These are phyloP conservation scores for Cynopterus sphinx DNA, from an alignment of 2,797 vertebrate species.

Conservation along the genomic window DNA sequence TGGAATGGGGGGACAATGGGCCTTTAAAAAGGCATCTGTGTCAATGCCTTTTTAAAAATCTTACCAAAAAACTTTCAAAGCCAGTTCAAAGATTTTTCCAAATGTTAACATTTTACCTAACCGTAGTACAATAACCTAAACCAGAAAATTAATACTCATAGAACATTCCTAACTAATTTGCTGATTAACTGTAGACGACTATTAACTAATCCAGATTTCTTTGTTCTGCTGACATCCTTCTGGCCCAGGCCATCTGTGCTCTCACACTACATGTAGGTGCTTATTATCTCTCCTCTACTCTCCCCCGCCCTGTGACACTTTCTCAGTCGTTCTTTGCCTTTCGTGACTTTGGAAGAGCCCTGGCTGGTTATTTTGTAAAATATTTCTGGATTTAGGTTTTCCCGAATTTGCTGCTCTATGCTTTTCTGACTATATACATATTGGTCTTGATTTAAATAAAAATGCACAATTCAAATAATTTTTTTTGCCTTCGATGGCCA, in stretches of 20 bases:
- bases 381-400: background rate
- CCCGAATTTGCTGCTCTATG: background rate
- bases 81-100: background rate
- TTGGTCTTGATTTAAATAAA: constrained; percentile 22
- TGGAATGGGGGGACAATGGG: too few species aligned
- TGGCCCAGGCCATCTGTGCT: background rate
- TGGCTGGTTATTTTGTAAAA: background rate
- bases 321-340: background rate
- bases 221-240: background rate
- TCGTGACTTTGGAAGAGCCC: background rate
- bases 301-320: background rate
- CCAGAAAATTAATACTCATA: background rate
- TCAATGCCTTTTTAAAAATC: background rate
- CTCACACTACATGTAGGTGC: rapidly evolving
- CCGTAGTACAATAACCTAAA: background rate
- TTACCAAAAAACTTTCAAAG: background rate
- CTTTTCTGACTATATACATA: background rate
- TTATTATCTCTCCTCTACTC: background rate
- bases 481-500: background rate
- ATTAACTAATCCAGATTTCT: background rate
- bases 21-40: background rate
- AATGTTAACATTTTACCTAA: background rate
- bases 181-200: background rate
- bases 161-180: background rate
- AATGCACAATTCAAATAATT: background rate